Evolutionary conservation across 2,797 vertebrate species (phyloP), one percentile per base, ranked within the genome.

Genomic region (Poeciliopsis paucimaculata): DNA sequence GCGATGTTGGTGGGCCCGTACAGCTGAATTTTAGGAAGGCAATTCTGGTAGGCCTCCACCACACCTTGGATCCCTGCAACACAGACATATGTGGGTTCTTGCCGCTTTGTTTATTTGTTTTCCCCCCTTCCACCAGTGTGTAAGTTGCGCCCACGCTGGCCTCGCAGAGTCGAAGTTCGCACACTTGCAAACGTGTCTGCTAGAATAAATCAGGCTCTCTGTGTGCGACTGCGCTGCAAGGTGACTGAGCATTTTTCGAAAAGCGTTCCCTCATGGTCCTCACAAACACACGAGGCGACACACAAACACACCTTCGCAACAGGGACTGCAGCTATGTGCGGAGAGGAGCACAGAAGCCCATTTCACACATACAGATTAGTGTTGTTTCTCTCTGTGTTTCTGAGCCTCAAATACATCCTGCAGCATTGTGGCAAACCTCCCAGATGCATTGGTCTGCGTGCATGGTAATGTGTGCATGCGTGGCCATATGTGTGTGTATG

Each of bases 1-100:
- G 98, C 98, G 7, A 99, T 99, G 92, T 99, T 99, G 76, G 98
- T 99, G 0, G 98, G 98, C 5, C 98, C 98, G 0, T 99, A 99
- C 12, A 99, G 96, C 89, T 99, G 98, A 88, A 99, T 97, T 90
- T 98, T 99, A 1, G 98, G 98, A 64, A 99, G 97, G 87, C 98
- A 99, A 89, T 97, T 99, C 94, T 99, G 98, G 87, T 99, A 99
- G 76, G 98, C 98, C 92, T 99, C 98, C 76, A 99, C 98, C n/a
- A 99, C 98, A 2, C 98, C 98, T 93, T 99, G 98, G 89, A 99
- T 98, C 85, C 98, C 98, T 99, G 87, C 18, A 82, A 87, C 77
- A 26, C 7, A 96, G 94, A 96, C 8, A 76, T 23, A 78, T 31
- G 64, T 49, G 77, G 6, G 15, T 20, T 66, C 0, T 72, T 18